Percentiles rank a stretch among this genome's conserved stretches.
phyloP scores from a whole-genome alignment of 2,888 invertebrate genomes.

The Catocala nupta region DNA sequence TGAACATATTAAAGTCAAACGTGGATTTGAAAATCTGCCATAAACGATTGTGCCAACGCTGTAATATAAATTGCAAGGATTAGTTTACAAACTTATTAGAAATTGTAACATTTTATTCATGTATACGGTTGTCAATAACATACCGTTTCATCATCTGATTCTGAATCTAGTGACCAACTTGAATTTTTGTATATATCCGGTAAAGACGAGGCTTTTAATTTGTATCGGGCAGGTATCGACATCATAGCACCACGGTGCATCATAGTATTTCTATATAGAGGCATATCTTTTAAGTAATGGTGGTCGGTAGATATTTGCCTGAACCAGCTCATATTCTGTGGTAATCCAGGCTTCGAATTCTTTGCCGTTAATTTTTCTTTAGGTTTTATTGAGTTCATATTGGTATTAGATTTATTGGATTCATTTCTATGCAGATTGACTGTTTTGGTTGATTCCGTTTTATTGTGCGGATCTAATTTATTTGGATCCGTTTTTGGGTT shows the following conservation, averaged over 20 bases:
- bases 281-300: slow-evolving; percentile 90
- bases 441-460: slow-evolving; percentile 22
- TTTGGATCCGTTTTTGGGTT: slow-evolving; percentile 26
- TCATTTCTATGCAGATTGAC: slow-evolving; percentile 27
- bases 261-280: slow-evolving; percentile 92
- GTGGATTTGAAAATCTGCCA: slow-evolving; percentile 89
- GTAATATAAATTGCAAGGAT: slow-evolving; percentile 4
- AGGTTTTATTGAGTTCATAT: slow-evolving; percentile 36
- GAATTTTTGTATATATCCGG: slow-evolving; percentile 96
- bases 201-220: slow-evolving; percentile 93
- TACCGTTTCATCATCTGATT: slow-evolving; percentile 90
- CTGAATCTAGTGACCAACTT: slow-evolving; percentile 90
- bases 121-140: slow-evolving; percentile 61
- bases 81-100: no score
- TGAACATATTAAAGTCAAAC: slow-evolving; percentile 93
- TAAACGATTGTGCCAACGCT: slow-evolving; percentile 92
- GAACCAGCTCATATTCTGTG: slow-evolving; percentile 64
- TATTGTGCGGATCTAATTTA: slow-evolving; percentile 24
- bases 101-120: no score
- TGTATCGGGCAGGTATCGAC: slow-evolving; percentile 91
- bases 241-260: slow-evolving; percentile 95
- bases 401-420: slow-evolving; percentile 37
- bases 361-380: slow-evolving; percentile 37
- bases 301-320: slow-evolving; percentile 88
- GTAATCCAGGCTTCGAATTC: slow-evolving; percentile 36